A percentile compares a stretch with the other conserved stretches of the same genome.
Conservation (phyloP, 2,113 vertebrate species). For the Mirounga angustirostris region DNA sequence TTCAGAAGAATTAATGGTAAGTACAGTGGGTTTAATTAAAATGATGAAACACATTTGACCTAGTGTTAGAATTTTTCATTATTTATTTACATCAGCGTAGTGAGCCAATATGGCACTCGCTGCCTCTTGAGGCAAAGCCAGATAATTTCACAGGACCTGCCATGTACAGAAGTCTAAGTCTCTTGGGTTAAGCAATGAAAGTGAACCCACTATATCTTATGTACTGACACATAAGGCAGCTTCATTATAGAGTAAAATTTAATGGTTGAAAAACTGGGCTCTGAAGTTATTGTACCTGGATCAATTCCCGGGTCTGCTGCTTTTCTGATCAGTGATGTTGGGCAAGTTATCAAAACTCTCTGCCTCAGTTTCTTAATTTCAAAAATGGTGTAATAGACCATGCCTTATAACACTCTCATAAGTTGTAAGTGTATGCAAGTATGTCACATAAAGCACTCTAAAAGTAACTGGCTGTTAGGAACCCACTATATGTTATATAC, state of each 20-base stretch:
- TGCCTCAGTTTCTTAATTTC: background rate
- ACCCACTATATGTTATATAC: background rate
- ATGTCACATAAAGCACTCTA: background rate
- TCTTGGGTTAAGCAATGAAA: background rate
- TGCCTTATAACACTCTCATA: background rate
- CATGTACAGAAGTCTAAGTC: rapidly evolving
- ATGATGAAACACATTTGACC: background rate
- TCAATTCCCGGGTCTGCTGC: background rate
- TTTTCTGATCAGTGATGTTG: background rate
- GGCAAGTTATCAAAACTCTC: background rate
- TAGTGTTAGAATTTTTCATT: background rate
- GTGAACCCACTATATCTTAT: background rate
- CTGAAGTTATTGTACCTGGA: too few species aligned
- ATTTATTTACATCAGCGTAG: background rate
- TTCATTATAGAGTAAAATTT: background rate
- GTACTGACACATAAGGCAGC: background rate
- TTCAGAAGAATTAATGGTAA: background rate
- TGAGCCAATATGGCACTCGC: rapidly evolving
- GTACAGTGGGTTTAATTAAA: background rate
- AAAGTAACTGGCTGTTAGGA: background rate
- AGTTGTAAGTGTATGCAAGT: background rate
- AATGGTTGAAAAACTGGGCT: background rate
- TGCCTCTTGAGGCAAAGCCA: background rate
- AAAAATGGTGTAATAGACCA: background rate
- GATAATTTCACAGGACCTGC: rapidly evolving